Conservation (phyloP, 2,888 invertebrate species). For the Slavum lentiscoides region DNA sequence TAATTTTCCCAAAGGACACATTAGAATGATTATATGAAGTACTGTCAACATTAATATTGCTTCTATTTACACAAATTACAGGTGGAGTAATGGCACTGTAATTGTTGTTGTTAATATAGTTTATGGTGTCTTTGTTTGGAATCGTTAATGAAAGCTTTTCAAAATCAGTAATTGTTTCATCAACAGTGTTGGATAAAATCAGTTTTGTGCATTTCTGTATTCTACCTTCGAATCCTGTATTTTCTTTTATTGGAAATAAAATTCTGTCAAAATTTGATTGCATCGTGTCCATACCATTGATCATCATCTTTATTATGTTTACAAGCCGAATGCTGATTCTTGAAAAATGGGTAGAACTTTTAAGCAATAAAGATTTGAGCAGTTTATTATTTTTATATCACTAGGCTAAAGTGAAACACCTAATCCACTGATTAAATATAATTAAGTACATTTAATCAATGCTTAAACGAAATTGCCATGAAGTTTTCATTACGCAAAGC, state of each 20-base stretch:
- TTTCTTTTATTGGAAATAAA: slow-evolving; percentile 6
- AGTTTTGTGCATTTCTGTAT: neutral
- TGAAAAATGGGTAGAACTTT: too few species aligned
- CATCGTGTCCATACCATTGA: neutral
- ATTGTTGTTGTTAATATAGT: neutral
- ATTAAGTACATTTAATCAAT: too few species aligned
- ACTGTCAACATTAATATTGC: neutral
- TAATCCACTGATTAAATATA: too few species aligned
- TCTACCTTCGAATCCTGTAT: neutral
- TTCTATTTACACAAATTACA: neutral
- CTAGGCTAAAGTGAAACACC: too few species aligned
- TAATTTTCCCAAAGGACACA: neutral
- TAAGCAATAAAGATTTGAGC: neutral
- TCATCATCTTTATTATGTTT: too few species aligned
- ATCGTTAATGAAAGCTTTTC: slow-evolving; percentile 5
- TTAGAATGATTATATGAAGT: neutral
- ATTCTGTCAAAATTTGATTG: neutral
- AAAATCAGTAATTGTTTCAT: neutral
- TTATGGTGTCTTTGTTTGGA: neutral
- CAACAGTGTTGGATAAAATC: neutral
- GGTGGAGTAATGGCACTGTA: neutral
- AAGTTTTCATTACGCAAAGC: too few species aligned
- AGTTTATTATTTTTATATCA: neutral
- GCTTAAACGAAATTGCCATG: too few species aligned
- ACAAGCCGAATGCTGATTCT: too few species aligned